These are phyloP conservation scores for Synodontis membranacea DNA, from an alignment of 2,113 vertebrate species.

Conservation along the genomic window DNA sequence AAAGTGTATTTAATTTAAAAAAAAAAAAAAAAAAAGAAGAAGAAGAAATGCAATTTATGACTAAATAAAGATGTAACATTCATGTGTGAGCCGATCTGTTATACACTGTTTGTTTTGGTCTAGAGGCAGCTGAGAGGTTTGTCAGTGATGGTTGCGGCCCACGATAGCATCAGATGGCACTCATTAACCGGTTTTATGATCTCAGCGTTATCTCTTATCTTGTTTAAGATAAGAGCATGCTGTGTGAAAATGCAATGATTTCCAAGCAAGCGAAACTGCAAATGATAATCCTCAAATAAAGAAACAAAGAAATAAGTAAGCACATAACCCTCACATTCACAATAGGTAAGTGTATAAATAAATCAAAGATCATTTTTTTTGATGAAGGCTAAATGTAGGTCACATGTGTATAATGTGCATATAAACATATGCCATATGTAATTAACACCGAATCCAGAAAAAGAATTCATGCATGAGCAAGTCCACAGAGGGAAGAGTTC, in stretches of 20 bases:
- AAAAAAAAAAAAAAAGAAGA: too few relatives aligned
- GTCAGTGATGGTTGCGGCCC: not conserved
- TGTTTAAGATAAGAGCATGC: not conserved
- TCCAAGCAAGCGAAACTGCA: not conserved
- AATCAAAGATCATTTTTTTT: too few relatives aligned
- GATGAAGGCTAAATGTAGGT: not conserved
- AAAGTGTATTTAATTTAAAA: too few relatives aligned
- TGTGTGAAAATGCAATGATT: not conserved
- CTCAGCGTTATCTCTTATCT: not conserved
- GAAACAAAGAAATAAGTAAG: not conserved
- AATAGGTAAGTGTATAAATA: not conserved
- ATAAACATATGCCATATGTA: not conserved
- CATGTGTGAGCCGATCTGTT: not conserved
- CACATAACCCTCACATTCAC: not conserved
- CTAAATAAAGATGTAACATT: too few relatives aligned
- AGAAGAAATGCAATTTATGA: too few relatives aligned
- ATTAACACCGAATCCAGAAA: not conserved
- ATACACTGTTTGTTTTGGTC: not conserved
- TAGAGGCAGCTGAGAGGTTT: not conserved
- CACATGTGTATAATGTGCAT: not conserved
- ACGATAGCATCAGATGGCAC: fast-evolving
- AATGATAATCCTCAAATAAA: not conserved
- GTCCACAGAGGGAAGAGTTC: not conserved
- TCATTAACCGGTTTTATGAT: not conserved
- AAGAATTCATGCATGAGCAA: too few relatives aligned